Conservation (phyloP, 1,140 invertebrate genomes). For the Drosophila rufa region DNA sequence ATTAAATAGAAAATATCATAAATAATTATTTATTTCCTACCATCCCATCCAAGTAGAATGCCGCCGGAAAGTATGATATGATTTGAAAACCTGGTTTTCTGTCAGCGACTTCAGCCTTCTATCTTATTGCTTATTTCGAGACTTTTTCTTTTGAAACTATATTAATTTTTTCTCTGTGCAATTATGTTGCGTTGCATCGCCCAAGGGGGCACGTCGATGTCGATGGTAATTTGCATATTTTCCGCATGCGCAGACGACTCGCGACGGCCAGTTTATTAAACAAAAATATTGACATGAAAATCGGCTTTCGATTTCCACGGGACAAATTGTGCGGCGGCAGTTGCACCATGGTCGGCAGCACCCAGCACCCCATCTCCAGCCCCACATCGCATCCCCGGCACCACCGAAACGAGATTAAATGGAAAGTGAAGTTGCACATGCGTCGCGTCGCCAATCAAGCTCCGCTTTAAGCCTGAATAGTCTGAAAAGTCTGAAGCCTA, state of each 20-base stretch:
- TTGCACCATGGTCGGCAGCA: slow-evolving; percentile 50
- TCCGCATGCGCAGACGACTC: slow-evolving; percentile 73
- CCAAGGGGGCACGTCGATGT: slow-evolving; percentile 34
- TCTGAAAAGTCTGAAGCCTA: slow-evolving; percentile 8
- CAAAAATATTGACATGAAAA: slow-evolving; percentile 83
- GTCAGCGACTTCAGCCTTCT: no score
- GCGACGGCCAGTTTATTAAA: slow-evolving; percentile 68
- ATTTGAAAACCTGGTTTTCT: no score
- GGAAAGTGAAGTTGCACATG: slow-evolving; percentile 81
- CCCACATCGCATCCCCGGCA: not conserved
- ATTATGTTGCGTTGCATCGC: slow-evolving; percentile 39
- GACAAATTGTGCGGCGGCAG: slow-evolving; percentile 75
- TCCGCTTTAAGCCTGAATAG: slow-evolving; percentile 13
- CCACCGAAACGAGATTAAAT: slow-evolving; percentile 72
- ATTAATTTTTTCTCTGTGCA: slow-evolving; percentile 9
- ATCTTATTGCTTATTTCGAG: not conserved
- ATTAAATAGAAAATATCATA: no score
- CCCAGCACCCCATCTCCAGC: not conserved
- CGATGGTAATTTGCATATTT: slow-evolving; percentile 78
- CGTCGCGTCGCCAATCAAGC: slow-evolving; percentile 72
- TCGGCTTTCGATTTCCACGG: slow-evolving; percentile 81
- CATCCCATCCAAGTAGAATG: no score
- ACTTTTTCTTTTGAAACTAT: not conserved
- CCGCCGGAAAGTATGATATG: no score
- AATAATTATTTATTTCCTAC: no score